These are phyloP conservation scores for Caenorhabditis imperialis DNA, from an alignment of 2,888 invertebrate genomes.

Conservation along the genomic window DNA sequence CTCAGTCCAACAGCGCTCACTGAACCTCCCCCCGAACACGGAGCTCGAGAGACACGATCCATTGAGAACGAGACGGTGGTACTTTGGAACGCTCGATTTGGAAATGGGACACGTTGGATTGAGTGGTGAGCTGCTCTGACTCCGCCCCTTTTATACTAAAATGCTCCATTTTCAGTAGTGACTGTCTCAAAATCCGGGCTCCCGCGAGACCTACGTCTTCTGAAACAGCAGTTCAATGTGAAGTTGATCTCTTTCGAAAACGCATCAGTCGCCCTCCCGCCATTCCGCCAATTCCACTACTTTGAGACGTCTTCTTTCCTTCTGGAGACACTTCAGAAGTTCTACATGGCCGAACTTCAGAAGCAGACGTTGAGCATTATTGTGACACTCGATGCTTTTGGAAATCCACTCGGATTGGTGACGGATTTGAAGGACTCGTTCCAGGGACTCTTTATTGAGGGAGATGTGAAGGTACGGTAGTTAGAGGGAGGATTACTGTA, in stretches of 20 bases:
- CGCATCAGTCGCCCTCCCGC: slow-evolving; percentile 89
- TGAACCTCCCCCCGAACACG: slow-evolving; percentile 69
- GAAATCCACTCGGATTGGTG: slow-evolving; percentile 95
- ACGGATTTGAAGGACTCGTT: slow-evolving; percentile 93
- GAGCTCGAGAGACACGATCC: slow-evolving; percentile 69
- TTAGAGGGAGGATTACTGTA: too few relatives aligned
- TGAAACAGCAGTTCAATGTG: slow-evolving; percentile 89
- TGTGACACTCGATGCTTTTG: slow-evolving; percentile 96
- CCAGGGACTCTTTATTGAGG: slow-evolving; percentile 91
- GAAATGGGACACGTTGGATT: slow-evolving; percentile 88
- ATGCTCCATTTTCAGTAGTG: slow-evolving; percentile 85
- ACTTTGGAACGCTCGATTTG: slow-evolving; percentile 88
- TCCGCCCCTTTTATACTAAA: background rate
- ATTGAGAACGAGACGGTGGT: slow-evolving; percentile 84
- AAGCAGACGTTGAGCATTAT: slow-evolving; percentile 96
- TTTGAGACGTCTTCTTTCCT: slow-evolving; percentile 92
- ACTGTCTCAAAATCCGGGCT: slow-evolving; percentile 86
- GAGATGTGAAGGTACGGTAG: slow-evolving; percentile 85
- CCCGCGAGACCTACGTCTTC: slow-evolving; percentile 84
- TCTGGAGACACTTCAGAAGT: slow-evolving; percentile 86
- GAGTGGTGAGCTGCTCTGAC: slow-evolving; percentile 82
- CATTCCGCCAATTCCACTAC: slow-evolving; percentile 87
- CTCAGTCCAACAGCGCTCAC: slow-evolving; percentile 64
- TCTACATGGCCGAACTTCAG: slow-evolving; percentile 90
- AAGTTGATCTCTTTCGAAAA: slow-evolving; percentile 96